Evolutionary conservation across 1,140 invertebrate species (phyloP).

Genomic region (Drosophila triauraria): DNA sequence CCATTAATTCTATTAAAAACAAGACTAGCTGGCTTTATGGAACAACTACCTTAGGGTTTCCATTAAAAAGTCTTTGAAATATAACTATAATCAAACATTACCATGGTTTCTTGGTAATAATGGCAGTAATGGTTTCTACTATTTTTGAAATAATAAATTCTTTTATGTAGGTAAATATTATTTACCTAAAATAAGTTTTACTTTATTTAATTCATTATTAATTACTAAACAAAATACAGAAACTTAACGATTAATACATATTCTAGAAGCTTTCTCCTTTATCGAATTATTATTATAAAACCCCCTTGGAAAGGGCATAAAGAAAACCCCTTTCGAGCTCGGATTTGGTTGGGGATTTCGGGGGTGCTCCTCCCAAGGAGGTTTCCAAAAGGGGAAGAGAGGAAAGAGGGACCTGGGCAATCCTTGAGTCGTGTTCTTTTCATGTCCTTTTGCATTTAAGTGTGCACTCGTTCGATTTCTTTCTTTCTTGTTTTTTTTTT

Average conservation of each 20-base stretch:
- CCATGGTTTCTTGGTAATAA: not conserved
- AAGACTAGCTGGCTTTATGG: not conserved
- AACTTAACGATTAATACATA: too few relatives aligned
- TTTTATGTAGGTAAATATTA: too few relatives aligned
- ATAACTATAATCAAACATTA: not conserved
- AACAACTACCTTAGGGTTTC: not conserved
- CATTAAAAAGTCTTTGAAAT: not conserved
- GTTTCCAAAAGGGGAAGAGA: not conserved
- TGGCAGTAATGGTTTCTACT: too few relatives aligned
- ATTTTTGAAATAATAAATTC: too few relatives aligned
- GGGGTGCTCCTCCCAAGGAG: conserved; percentile 7
- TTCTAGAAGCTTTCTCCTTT: too few relatives aligned
- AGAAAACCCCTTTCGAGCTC: not conserved
- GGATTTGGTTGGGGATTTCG: not conserved
- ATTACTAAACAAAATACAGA: not conserved
- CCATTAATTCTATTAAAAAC: not conserved
- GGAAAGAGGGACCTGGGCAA: conserved; percentile 37
- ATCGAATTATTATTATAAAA: not conserved
- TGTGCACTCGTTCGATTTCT: conserved; percentile 79
- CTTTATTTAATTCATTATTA: not conserved
- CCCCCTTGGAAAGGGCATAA: not conserved
- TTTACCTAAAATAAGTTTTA: not conserved
- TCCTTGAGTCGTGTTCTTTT: conserved; percentile 80
- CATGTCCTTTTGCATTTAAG: conserved; percentile 82
- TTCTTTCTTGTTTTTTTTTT: conserved; percentile 9